Evolutionary conservation across 2,888 invertebrate species (phyloP).

Genomic region (Nasonia oneida): DNA sequence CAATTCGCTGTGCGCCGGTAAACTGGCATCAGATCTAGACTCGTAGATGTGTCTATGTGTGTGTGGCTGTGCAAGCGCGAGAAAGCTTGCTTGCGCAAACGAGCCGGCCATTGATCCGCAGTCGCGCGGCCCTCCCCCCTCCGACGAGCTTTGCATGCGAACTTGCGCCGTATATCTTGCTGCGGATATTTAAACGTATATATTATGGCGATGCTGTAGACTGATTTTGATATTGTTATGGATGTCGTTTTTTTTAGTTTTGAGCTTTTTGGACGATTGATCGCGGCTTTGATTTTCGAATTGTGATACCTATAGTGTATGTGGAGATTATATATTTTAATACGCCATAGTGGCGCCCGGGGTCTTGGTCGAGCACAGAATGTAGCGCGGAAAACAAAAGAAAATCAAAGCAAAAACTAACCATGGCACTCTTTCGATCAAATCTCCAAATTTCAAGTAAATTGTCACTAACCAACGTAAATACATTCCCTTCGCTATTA

Average conservation of each 20-base stretch:
- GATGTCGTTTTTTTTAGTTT: too few species aligned
- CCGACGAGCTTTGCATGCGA: conserved; percentile 28
- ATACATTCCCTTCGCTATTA: background rate
- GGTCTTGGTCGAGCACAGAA: background rate
- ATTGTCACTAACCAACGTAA: conserved; percentile 12
- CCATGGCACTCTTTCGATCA: conserved; percentile 66
- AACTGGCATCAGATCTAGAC: background rate
- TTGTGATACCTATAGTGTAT: too few species aligned
- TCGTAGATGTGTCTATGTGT: background rate
- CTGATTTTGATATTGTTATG: too few species aligned
- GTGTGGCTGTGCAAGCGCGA: background rate
- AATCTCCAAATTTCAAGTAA: conserved; percentile 67
- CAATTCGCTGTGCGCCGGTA: conserved; percentile 17
- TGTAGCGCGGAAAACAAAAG: conserved; percentile 17
- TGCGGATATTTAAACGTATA: too few species aligned
- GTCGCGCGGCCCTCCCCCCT: background rate
- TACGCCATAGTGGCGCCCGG: too few species aligned
- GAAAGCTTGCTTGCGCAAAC: conserved; percentile 51
- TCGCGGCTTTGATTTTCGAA: too few species aligned
- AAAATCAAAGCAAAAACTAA: conserved; percentile 13
- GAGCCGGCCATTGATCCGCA: conserved; percentile 53
- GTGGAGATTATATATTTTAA: background rate
- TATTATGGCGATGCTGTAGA: too few species aligned
- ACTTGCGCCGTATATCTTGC: background rate
- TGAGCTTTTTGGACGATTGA: too few species aligned